phyloP scores from a whole-genome alignment of 2,888 invertebrate species.

The Hipparchia sbordonii region DNA sequence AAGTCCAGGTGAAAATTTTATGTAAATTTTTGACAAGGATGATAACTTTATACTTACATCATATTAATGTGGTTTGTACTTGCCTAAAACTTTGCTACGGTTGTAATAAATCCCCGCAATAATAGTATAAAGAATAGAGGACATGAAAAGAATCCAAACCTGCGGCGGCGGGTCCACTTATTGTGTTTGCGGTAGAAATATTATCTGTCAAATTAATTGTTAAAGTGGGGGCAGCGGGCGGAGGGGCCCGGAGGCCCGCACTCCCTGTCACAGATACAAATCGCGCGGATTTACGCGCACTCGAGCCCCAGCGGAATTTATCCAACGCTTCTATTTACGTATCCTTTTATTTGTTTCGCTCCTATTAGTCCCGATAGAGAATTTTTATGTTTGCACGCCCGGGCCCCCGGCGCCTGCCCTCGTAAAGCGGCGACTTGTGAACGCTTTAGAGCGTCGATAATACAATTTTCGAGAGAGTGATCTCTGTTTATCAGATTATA shows the following conservation, averaged over 20 bases:
- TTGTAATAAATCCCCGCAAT: conserved; percentile 11
- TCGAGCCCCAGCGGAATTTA: conserved; percentile 81
- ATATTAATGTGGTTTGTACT: background rate
- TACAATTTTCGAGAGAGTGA: conserved; percentile 73
- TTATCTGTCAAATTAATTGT: conserved; percentile 76
- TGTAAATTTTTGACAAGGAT: background rate
- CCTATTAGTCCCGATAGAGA: conserved; percentile 83
- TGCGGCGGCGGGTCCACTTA: conserved; percentile 41
- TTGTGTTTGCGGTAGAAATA: conserved; percentile 48
- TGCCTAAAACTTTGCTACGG: background rate
- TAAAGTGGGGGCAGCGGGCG: conserved; percentile 49
- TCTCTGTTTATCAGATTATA: conserved; percentile 77
- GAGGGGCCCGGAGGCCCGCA: conserved; percentile 50
- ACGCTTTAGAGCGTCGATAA: conserved; percentile 78
- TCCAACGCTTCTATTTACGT: conserved; percentile 81
- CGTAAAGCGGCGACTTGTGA: conserved; percentile 80
- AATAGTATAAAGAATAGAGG: conserved; percentile 15
- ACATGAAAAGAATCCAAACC: conserved; percentile 34
- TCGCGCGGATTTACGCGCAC: conserved; percentile 82
- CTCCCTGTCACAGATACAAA: conserved; percentile 82
- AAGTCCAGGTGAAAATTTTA: too few relatives aligned
- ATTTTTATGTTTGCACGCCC: conserved; percentile 81
- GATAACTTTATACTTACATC: background rate
- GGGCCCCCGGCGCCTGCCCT: conserved; percentile 71
- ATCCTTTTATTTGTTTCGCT: conserved; percentile 82